Evolutionary conservation across 2,113 vertebrate species (phyloP).

Genomic region (Mormyrus iriodes): DNA sequence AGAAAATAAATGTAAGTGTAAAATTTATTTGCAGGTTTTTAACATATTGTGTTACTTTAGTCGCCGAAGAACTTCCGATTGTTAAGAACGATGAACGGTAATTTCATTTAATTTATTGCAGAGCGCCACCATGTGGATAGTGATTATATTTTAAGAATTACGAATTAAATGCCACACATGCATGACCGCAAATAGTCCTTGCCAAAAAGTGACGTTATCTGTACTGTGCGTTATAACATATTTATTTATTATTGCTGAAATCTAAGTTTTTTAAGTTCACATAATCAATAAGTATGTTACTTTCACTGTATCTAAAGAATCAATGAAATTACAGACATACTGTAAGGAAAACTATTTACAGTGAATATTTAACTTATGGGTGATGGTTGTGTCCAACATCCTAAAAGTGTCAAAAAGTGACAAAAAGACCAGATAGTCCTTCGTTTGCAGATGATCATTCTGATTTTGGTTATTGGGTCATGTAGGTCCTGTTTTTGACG

Average conservation of each 20-base stretch:
- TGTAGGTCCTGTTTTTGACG: not conserved
- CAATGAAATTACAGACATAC: not conserved
- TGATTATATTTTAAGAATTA: not conserved
- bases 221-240: not conserved
- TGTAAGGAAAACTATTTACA: not conserved
- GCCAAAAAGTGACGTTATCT: not conserved
- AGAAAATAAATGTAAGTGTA: not conserved
- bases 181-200: not conserved
- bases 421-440: not conserved
- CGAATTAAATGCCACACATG: not conserved
- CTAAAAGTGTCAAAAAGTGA: too few species aligned
- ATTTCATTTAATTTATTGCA: not conserved
- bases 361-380: not conserved
- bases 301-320: not conserved
- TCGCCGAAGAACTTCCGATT: not conserved
- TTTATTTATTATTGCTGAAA: not conserved
- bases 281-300: not conserved
- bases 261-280: not conserved
- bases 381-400: not conserved
- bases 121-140: conserved; percentile 13
- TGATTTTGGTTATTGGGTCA: not conserved
- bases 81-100: not conserved
- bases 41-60: not conserved
- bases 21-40: not conserved
- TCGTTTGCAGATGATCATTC: not conserved